Conservation (phyloP, 2,113 vertebrate genomes). For the Bombycilla garrulus region DNA sequence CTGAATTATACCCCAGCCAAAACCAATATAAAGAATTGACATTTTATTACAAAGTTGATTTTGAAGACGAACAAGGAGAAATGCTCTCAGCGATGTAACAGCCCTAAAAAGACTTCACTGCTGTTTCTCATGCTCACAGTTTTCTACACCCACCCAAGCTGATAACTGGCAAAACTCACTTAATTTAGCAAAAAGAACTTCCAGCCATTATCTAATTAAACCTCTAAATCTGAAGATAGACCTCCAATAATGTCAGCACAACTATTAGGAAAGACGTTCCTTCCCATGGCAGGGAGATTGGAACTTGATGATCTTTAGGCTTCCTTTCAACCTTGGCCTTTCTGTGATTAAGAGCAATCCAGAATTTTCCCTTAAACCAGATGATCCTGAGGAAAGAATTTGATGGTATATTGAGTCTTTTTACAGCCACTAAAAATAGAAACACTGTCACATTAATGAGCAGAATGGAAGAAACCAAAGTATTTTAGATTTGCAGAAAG, state of each 20-base stretch:
- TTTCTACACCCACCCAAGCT: neutral
- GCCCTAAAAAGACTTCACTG: neutral
- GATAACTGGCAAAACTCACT: neutral
- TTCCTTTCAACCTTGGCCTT: neutral
- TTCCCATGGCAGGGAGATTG: neutral
- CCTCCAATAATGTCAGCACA: neutral
- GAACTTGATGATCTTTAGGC: neutral
- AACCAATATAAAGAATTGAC: neutral
- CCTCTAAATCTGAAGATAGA: neutral
- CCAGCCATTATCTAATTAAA: neutral
- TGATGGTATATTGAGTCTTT: neutral
- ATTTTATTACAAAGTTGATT: neutral
- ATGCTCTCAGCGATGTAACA: neutral
- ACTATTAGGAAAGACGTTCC: neutral
- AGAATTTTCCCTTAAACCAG: neutral
- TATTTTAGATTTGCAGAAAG: neutral
- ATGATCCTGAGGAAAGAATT: neutral
- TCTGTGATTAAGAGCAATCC: neutral
- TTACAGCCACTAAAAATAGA: neutral
- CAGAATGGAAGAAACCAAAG: neutral
- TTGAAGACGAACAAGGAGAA: neutral
- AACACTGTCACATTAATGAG: neutral
- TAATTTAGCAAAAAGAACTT: neutral
- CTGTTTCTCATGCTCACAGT: neutral
- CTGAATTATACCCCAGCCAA: neutral